Evolutionary conservation across 1,140 invertebrate species (phyloP).

Genomic region (Atta colombica): DNA sequence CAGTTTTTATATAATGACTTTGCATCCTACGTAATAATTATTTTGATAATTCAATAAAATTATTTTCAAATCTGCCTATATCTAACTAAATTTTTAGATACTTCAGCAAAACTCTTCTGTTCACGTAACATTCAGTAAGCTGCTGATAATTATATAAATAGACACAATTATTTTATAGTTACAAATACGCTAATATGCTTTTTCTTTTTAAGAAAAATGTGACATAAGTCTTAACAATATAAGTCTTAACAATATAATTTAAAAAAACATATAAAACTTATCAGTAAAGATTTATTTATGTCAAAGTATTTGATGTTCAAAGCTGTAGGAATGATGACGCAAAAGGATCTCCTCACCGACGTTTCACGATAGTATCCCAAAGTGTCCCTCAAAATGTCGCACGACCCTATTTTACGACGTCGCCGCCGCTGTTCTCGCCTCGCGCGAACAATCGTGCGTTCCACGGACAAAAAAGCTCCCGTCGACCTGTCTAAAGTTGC

Average conservation of each 20-base stretch:
- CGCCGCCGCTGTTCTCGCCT: slow-evolving; percentile 46
- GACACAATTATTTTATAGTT: neutral
- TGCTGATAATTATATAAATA: neutral
- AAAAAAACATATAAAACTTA: neutral
- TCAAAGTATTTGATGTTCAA: slow-evolving; percentile 5
- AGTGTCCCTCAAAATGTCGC: slow-evolving; percentile 60
- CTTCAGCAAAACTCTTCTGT: too few species aligned
- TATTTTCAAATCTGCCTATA: too few species aligned
- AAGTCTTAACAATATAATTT: neutral
- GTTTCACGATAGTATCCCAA: slow-evolving; percentile 40
- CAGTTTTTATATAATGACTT: too few species aligned
- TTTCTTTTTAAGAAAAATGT: too few species aligned
- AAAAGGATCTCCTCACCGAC: slow-evolving; percentile 24
- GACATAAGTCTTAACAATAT: neutral
- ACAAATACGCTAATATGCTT: neutral
- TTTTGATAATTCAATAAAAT: too few species aligned
- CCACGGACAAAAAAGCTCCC: slow-evolving; percentile 73
- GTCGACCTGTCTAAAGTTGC: slow-evolving; percentile 76
- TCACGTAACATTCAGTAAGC: neutral
- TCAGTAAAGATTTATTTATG: neutral
- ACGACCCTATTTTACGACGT: slow-evolving; percentile 69
- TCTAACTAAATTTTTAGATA: too few species aligned
- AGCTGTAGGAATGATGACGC: slow-evolving; percentile 1
- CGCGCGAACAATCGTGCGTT: slow-evolving; percentile 73
- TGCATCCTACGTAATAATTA: too few species aligned